These are phyloP conservation scores for Acanthococcus lagerstroemiae DNA, from an alignment of 2,888 invertebrate species.

Conservation along the genomic window DNA sequence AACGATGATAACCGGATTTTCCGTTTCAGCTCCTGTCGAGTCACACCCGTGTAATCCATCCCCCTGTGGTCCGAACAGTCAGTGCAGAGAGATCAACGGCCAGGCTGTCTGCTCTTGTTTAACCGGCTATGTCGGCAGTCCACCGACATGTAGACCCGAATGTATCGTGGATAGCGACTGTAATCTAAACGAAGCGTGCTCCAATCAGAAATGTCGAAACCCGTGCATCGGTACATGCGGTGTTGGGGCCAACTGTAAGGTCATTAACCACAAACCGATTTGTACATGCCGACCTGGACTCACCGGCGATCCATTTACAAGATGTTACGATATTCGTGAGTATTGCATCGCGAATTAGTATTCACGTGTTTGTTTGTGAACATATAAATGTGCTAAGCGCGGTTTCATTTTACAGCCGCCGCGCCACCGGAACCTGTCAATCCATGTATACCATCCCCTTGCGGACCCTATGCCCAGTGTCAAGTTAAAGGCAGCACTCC, in stretches of 20 bases:
- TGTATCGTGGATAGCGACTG: conserved; percentile 57
- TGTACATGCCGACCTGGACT: conserved; percentile 54
- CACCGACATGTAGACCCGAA: conserved; percentile 63
- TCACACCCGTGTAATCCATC: conserved; percentile 66
- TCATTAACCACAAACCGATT: conserved; percentile 75
- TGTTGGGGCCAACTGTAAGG: conserved; percentile 45
- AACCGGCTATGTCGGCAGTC: conserved; percentile 54
- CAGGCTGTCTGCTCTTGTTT: conserved; percentile 79
- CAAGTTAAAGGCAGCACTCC: conserved; percentile 46
- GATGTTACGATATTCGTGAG: conserved; percentile 53
- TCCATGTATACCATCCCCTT: conserved; percentile 62
- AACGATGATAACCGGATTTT: conserved; percentile 29
- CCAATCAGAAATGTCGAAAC: conserved; percentile 45
- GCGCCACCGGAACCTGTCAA: conserved; percentile 38
- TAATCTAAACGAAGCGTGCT: conserved; percentile 44
- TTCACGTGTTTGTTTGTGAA: neutral
- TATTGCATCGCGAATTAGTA: too few relatives aligned
- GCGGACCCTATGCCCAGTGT: conserved; percentile 49
- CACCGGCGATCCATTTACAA: conserved; percentile 43
- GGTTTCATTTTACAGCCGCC: conserved; percentile 19
- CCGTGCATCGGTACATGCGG: conserved; percentile 46
- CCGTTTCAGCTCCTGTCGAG: conserved; percentile 41
- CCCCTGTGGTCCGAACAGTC: conserved; percentile 80
- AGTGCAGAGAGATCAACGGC: conserved; percentile 65
- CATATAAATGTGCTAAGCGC: neutral